Evolutionary conservation across 2,888 invertebrate genomes (phyloP), one percentile per base, ranked within the genome.

Genomic region (Taphrorychus bicolor): DNA sequence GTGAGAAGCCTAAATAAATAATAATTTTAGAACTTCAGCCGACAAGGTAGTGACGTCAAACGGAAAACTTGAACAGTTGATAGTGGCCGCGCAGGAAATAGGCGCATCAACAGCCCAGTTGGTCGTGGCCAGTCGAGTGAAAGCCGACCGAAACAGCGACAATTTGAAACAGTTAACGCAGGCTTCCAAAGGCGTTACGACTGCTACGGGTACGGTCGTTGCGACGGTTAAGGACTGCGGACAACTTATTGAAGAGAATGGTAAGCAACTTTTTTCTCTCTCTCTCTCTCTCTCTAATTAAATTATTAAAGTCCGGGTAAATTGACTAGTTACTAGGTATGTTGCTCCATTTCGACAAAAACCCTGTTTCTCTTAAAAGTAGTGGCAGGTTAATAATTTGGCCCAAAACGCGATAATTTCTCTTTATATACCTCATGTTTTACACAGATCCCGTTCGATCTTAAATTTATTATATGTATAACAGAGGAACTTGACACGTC

Each of bases 61-160:
- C 72, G 95, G 94, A 0, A 96, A 96, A 80, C 89, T 94, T 78
- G 96, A 97, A 79, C 94, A 95, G 79, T 87, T 99, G 68, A 93
- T 97, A 67, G 98, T 97, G 0, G 98, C 97, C 5, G 97, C 98
- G 18, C 97, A 98, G 83, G 95, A 95, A 82, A 96, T 97, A 67
- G 94, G 95, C 61, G 98, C 95, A 69, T 95, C 92, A 73, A 98
- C 98, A 1, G 97, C 98, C 53, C 98, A 98, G 83, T 86, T 99
- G 66, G 98, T 98, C 58, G 97, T 98, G 0, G 96, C 98, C 11
- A 97, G 97, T 72, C 89, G 94, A 63, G 98, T 99, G 5, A 96
- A 98, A 83, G 97, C 99, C 0, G 92, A 94, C 75, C 88, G 93
- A 72, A 88, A 89, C 69, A 93, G 96, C 76, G 84, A 84, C 72